phyloP scores from a whole-genome alignment of 2,888 invertebrate genomes.

The Panzeria rudis region DNA sequence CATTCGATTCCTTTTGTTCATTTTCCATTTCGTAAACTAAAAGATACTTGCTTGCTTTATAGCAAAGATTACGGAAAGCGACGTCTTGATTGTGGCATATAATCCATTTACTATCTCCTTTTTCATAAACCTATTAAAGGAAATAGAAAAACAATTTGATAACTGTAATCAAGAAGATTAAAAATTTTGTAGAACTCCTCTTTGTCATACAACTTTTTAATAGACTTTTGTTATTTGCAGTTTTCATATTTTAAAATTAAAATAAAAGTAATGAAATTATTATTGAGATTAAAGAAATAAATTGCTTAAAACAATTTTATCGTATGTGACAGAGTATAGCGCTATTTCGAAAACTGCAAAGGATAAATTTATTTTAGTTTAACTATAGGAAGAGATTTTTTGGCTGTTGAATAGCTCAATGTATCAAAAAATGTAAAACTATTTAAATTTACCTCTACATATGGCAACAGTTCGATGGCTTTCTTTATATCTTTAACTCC shows the following conservation, averaged over 20 bases:
- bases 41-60: conserved; percentile 80
- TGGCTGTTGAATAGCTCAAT: too few species aligned
- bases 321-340: too few species aligned
- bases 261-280: too few species aligned
- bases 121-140: conserved; percentile 75
- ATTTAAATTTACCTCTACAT: conserved; percentile 79
- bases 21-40: conserved; percentile 69
- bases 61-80: conserved; percentile 81
- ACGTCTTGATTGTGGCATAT: conserved; percentile 81
- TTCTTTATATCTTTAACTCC: conserved; percentile 79
- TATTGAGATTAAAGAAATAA: too few species aligned
- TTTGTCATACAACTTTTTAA: too few species aligned
- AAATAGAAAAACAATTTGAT: not conserved
- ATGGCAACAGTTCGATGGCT: conserved; percentile 81
- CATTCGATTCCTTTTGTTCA: conserved; percentile 60
- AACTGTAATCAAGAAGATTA: too few species aligned
- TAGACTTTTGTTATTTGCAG: too few species aligned
- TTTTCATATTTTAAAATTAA: too few species aligned
- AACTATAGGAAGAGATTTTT: too few species aligned
- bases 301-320: too few species aligned
- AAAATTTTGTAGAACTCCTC: too few species aligned
- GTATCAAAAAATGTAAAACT: too few species aligned
- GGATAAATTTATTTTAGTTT: conserved; percentile 4
- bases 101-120: conserved; percentile 80
- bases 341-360: not conserved